Base-by-base conservation (phyloP, 1,140 invertebrate genomes). In the Rhopalosiphum padi region DNA sequence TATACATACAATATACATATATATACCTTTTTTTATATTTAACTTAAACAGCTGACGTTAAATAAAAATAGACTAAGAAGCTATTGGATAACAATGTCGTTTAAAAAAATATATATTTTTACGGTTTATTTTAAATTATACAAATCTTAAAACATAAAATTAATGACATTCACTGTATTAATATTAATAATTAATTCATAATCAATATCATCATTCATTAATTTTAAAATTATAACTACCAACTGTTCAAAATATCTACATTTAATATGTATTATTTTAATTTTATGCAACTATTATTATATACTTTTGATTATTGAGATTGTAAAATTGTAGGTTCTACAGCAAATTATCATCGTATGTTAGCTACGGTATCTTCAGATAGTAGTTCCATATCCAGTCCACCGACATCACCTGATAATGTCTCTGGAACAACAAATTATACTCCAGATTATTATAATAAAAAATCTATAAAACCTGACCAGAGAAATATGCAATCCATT, bases 351-450 rank as follows among this genome's bases (percentile, higher is more conserved):
- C 82, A 51, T 30, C 91, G 91, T 53, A n/a, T 37, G 25, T 25
- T 85, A 30, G 15, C 48, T 6, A 30, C 77, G 25, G 46, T 53
- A 53, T 53, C 82, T 51, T 93, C 91, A 41, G 77, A 82, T 15
- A 83, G 82, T 21, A 93, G 91, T 55, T 51, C 68, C 22, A 21
- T 92, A 37, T 96, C 96, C 0, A 96, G 95, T 89, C 96, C 96
- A 9, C 96, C 96, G 0, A 96, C 95, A 0, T 96, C 96, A 94
- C 96, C 96, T 0, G 96, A 96, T 92, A 96, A 96, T 87, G 94
- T 95, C 0, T 95, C 95, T 9, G 82, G n/a, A 9, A 25, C 68
- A n/a, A 41, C 53, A 15, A 53, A 18, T 48, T 87, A 87, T 46
- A n/a, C 86, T 87, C 30, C 43, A 25, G 51, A 89, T 35, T 55